Evolutionary conservation across 2,888 invertebrate species (phyloP).

Genomic region (Troglohyphantes excavatus): DNA sequence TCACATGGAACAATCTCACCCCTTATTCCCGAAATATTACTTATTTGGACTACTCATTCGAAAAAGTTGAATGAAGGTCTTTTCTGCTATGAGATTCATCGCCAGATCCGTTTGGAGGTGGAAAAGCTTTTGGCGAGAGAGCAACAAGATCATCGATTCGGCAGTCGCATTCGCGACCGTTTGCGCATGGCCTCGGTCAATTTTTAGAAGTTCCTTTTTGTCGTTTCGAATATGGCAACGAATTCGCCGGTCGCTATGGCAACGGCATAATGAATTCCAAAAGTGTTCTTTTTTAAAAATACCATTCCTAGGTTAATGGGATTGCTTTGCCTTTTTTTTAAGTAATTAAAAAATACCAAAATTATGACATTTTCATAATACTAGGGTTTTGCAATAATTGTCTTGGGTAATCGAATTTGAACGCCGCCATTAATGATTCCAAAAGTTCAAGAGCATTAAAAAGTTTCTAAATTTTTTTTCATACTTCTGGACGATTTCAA

Average conservation of each 20-base stretch:
- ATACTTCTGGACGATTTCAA: no score
- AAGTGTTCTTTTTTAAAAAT: no score
- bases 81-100: neutral
- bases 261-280: conserved; percentile 23
- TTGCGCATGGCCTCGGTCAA: conserved; percentile 24
- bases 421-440: no score
- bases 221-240: conserved; percentile 5
- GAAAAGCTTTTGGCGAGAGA: no score
- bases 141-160: conserved; percentile 67
- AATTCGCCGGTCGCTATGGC: neutral
- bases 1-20: conserved; percentile 57
- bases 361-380: no score
- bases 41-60: neutral
- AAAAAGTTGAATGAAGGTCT: neutral
- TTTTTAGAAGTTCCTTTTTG: conserved; percentile 1
- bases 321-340: no score
- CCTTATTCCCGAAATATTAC: conserved; percentile 7
- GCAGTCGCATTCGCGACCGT: neutral
- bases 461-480: no score
- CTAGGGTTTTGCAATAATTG: no score
- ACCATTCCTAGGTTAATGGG: no score
- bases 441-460: no score
- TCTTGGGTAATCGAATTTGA: no score
- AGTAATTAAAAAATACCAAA: no score
- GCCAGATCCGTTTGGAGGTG: conserved; percentile 46